Conservation (phyloP, 2,797 vertebrate genomes). For the Clarias pachynema region DNA sequence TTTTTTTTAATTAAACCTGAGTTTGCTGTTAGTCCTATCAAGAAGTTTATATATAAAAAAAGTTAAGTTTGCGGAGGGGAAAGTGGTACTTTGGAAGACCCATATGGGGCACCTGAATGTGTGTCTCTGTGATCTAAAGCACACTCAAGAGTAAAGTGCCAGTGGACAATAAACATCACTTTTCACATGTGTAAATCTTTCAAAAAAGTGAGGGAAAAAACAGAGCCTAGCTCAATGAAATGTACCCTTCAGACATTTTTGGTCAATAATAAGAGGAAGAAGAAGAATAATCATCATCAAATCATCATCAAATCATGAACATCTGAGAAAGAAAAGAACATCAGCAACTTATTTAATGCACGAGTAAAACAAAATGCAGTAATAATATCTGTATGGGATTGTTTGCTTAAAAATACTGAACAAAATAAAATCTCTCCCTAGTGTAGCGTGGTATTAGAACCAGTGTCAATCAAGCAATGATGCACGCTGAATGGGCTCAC, state of each 20-base stretch:
- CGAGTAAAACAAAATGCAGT: background rate
- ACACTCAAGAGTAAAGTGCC: background rate
- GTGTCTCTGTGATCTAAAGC: slow-evolving; percentile 28
- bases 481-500: slow-evolving; percentile 53
- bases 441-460: slow-evolving; percentile 39
- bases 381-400: background rate
- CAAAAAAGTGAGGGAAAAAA: background rate
- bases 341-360: background rate
- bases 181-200: slow-evolving; percentile 9
- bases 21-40: slow-evolving; percentile 24
- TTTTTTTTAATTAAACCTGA: slow-evolving; percentile 37
- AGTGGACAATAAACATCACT: slow-evolving; percentile 17
- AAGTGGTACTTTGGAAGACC: slow-evolving; percentile 13
- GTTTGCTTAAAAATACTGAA: slow-evolving; percentile 11
- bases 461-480: slow-evolving; percentile 57
- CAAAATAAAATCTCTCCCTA: slow-evolving; percentile 29
- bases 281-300: background rate
- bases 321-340: background rate
- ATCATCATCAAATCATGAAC: background rate
- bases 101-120: slow-evolving; percentile 16
- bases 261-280: background rate
- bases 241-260: background rate
- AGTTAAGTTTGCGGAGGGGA: slow-evolving; percentile 12
- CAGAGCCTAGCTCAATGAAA: background rate
- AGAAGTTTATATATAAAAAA: slow-evolving; percentile 25